Percentiles rank a stretch among this genome's conserved stretches.
Evolutionary conservation across 2,888 invertebrate species (phyloP).

Genomic region (Acronicta psi): DNA sequence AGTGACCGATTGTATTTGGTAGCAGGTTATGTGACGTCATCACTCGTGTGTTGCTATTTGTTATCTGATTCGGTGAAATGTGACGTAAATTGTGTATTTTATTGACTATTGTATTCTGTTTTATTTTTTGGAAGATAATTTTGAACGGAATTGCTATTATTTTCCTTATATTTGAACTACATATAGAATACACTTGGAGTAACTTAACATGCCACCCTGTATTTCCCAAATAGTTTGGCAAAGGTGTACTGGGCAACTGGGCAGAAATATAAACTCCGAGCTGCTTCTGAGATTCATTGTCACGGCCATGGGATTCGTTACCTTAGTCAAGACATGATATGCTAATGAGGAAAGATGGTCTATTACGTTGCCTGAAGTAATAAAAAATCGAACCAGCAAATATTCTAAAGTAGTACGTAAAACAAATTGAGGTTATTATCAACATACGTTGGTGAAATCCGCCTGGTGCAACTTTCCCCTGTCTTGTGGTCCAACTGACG

Average conservation of each 20-base stretch:
- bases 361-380: too few relatives aligned
- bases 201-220: too few relatives aligned
- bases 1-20: slow-evolving; percentile 83
- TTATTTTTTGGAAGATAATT: background rate
- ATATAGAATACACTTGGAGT: too few relatives aligned
- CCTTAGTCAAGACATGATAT: too few relatives aligned
- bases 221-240: too few relatives aligned
- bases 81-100: slow-evolving; percentile 34
- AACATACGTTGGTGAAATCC: slow-evolving; percentile 60
- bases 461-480: slow-evolving; percentile 62
- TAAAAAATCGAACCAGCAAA: slow-evolving; percentile 1
- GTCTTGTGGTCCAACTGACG: slow-evolving; percentile 59
- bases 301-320: too few relatives aligned
- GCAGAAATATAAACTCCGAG: too few relatives aligned
- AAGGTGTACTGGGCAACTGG: too few relatives aligned
- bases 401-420: slow-evolving; percentile 13
- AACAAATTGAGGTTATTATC: slow-evolving; percentile 51
- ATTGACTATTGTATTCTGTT: background rate
- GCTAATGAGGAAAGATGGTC: too few relatives aligned
- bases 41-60: slow-evolving; percentile 36
- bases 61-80: slow-evolving; percentile 49
- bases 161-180: too few relatives aligned
- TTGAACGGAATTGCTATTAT: too few relatives aligned
- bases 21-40: slow-evolving; percentile 79
- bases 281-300: too few relatives aligned